Conservation (phyloP, 2,888 invertebrate genomes). For the Ditylenchus weischeri region DNA sequence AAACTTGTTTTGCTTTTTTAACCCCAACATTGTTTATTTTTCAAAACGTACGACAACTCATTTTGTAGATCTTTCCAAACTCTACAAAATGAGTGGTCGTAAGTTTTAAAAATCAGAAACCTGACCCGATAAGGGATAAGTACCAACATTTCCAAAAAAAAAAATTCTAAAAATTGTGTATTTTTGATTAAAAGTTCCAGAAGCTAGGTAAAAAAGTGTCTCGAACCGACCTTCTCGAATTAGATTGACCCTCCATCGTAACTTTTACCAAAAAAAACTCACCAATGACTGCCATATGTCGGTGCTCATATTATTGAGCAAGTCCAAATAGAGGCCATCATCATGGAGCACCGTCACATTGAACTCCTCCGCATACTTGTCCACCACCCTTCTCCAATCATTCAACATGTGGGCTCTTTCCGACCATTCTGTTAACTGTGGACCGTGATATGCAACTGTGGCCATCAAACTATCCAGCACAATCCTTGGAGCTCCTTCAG, state of each 20-base stretch:
- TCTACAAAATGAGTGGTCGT: no score
- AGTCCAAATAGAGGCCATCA: slow-evolving; percentile 53
- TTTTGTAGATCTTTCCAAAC: no score
- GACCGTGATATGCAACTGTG: slow-evolving; percentile 21
- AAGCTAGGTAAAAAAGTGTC: no score
- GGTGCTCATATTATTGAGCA: slow-evolving; percentile 57
- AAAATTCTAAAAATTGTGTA: no score
- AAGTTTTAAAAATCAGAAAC: no score
- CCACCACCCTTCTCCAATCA: slow-evolving; percentile 45
- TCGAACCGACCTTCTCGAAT: background rate
- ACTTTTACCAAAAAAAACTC: background rate
- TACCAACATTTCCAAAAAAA: no score
- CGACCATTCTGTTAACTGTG: slow-evolving; percentile 31
- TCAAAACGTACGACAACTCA: no score
- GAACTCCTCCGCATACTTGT: slow-evolving; percentile 50
- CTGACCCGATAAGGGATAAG: no score
- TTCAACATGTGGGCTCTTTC: slow-evolving; percentile 42
- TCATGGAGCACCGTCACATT: slow-evolving; percentile 52
- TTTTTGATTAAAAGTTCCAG: no score
- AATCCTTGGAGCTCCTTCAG: background rate
- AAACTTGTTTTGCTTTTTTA: no score
- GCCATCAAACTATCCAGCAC: slow-evolving; percentile 51
- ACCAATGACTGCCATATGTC: slow-evolving; percentile 53
- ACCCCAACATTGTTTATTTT: no score
- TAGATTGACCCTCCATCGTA: no score